Base-by-base conservation (phyloP, 2,797 vertebrate genomes). In the Apogon talboti region DNA sequence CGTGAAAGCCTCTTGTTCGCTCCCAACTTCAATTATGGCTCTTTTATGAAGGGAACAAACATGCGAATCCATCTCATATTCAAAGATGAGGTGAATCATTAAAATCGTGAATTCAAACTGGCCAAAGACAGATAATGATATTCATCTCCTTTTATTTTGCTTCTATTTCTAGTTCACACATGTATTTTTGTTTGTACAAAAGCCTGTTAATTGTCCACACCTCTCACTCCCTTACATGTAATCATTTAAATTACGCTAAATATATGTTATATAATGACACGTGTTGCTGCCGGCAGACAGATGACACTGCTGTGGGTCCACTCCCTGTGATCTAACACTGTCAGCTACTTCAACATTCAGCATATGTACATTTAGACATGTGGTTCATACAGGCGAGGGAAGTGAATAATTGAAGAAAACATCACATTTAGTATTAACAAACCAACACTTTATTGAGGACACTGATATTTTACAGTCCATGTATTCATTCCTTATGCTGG, bases 361-460 rank as follows among this genome's bases (percentile, higher is more conserved):
- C 46, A 15, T 4, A 0, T 18, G 24, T 9, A 11, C n/a, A 42
- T 13, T 3, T 35, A 6, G 9, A 21, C 4, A 11, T 33, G 6
- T 71, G 40, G 33, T 43, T 41, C 15, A 44, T 7, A 13, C 4
- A 21, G 1, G 15, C 19, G 46, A 13, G 38, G 30, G 16, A 3
- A 12, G 35, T 15, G 35, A 19, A 45, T 3, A 43, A 65, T 12
- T 7, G 41, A 50, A 11, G n/a, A 51, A 61, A 13, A 47, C 41
- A 12, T 42, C 48, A 56, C 41, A 71, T 71, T 15, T 70, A 19
- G 42, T 42, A 47, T 63, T 65, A 60, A 67, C 19, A 72, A 88
- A 82, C 56, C 50, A 82, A 67, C 76, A 84, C 66, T 91, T 92
- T 92, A 91, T 90, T 90, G 57, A 71, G 84, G 78, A 80, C 53